Base-by-base conservation (phyloP, 2,113 vertebrate genomes). In the Rhinopomastus cyanomelas region DNA sequence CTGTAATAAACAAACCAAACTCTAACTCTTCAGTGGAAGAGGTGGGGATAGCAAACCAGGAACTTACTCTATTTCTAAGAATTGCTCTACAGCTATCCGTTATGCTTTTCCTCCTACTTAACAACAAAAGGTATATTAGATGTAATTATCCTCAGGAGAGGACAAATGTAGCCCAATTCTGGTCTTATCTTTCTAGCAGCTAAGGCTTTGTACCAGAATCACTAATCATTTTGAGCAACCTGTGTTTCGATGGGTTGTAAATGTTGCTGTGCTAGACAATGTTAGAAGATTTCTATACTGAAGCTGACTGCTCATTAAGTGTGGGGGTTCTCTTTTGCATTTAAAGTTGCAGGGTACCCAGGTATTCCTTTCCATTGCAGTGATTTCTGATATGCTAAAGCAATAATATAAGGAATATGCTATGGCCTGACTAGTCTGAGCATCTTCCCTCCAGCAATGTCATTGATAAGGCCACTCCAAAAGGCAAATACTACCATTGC, bases 171-270 rank as follows among this genome's bases (percentile, higher is more conserved):
- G 18, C 90, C 29, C 56, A 13, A 65, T 91, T 69, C 48, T 72
- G 26, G 36, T 37, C 32, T 94, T 90, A 59, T 61, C 19, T 23
- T 94, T 92, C 76, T 64, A 68, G 48, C 78, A 78, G 36, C 19
- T 74, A 73, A 83, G 48, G 34, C 62, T 96, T 94, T 89, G 55
- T 81, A 34, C 44, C 51, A 61, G 37, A 86, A 84, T 61, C 42
- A 75, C 56, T 85, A 81, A 82, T 91, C 23, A 69, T 91, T 53
- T 85, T 59, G 75, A 88, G 59, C 71, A 93, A 80, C 5, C 7
- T 5, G 6, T 42, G 4, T 82, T 66, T 94, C 36, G 52, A 37
- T 49, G 57, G 22, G 46, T 85, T 81, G 61, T 61, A 87, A 74
- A 49, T 29, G 51, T 8, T 65, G 56, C 55, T 73, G 25, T 66